Evolutionary conservation across 1,140 invertebrate species (phyloP).

Genomic region (Lutraria rhynchaena): DNA sequence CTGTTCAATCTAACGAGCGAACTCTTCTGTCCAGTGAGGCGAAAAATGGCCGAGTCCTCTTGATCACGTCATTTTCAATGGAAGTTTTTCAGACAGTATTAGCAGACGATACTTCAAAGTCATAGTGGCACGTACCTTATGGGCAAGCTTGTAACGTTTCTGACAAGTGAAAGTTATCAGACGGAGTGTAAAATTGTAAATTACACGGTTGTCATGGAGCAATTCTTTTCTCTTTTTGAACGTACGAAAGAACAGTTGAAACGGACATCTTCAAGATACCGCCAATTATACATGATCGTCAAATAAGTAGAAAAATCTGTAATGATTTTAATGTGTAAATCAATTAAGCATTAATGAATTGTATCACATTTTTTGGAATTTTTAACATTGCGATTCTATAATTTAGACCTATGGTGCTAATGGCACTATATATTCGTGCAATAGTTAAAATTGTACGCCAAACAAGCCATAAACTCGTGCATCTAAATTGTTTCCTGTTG

Average conservation of each 20-base stretch:
- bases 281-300: conserved; percentile 29
- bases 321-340: too few species aligned
- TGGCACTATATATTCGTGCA: too few species aligned
- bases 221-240: neutral
- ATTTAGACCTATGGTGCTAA: too few species aligned
- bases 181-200: conserved; percentile 46
- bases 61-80: conserved; percentile 36
- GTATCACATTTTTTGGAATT: too few species aligned
- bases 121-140: conserved; percentile 45
- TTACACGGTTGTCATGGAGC: conserved; percentile 40
- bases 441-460: too few species aligned
- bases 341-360: too few species aligned
- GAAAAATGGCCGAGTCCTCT: conserved; percentile 36
- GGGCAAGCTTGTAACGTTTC: conserved; percentile 28
- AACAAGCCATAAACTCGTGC: too few species aligned
- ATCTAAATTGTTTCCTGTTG: too few species aligned
- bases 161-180: conserved; percentile 37
- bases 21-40: conserved; percentile 39
- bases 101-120: conserved; percentile 42
- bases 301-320: too few species aligned
- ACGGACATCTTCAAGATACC: conserved; percentile 6
- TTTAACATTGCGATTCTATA: too few species aligned
- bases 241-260: too few species aligned
- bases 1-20: conserved; percentile 6
- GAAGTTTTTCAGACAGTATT: conserved; percentile 29